Evolutionary conservation across 2,888 invertebrate genomes (phyloP).

Genomic region (Stenodema calcarata): DNA sequence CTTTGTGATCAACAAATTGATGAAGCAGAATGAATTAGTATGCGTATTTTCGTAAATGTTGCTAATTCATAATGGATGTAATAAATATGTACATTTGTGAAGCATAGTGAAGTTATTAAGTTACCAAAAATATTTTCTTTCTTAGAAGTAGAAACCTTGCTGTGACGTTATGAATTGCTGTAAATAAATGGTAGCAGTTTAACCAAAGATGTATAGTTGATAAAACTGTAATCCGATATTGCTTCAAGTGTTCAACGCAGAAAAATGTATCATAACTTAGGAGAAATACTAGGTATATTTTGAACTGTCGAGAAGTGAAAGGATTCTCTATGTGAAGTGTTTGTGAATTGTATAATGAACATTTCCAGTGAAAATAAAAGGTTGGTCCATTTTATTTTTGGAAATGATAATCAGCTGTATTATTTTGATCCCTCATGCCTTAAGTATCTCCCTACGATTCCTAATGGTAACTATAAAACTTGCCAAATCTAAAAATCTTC

Average conservation of each 20-base stretch:
- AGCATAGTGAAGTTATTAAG: not conserved
- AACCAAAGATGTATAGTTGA: conserved; percentile 6
- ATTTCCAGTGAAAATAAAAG: conserved; percentile 23
- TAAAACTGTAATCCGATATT: not conserved
- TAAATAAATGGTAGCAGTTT: not conserved
- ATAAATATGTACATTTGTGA: not conserved
- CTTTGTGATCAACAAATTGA: not conserved
- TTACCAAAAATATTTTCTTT: not conserved
- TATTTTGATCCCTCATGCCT: not conserved
- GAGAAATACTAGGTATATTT: not conserved
- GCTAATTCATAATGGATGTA: no score
- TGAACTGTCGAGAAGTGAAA: not conserved
- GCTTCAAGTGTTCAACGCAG: not conserved
- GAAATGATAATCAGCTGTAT: not conserved
- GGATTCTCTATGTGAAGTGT: not conserved
- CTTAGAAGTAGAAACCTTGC: not conserved
- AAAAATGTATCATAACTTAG: not conserved
- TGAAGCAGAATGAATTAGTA: not conserved
- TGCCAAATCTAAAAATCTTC: no score
- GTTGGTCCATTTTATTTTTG: conserved; percentile 28
- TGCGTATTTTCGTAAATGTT: conserved; percentile 33
- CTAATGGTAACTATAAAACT: no score
- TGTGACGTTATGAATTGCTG: conserved; percentile 19
- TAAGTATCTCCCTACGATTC: no score
- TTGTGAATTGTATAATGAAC: not conserved